Percentiles rank a stretch among this genome's conserved stretches.
These are phyloP conservation scores for Chroicocephalus ridibundus DNA, from an alignment of 2,113 vertebrate species.

Conservation along the genomic window DNA sequence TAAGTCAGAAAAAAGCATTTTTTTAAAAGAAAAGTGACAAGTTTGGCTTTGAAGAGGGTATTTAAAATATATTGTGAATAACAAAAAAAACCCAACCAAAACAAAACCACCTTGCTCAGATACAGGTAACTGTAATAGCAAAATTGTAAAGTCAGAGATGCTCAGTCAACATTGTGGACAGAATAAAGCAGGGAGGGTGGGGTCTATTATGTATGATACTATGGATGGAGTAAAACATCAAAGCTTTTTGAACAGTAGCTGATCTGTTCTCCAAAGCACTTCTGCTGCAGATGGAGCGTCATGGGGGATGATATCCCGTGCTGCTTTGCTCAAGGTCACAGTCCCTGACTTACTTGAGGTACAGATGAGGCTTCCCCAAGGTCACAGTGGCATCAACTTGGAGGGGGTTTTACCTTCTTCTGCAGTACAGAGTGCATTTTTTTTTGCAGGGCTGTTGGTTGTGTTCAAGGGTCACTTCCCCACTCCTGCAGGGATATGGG, in stretches of 20 bases:
- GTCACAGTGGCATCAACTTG: neutral
- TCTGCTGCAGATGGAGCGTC: neutral
- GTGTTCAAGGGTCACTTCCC: neutral
- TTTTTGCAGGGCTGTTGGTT: fast-evolving
- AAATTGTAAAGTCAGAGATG: neutral
- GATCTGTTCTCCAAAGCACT: neutral
- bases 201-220: neutral
- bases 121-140: neutral
- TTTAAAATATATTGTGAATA: neutral
- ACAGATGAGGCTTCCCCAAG: neutral
- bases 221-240: neutral
- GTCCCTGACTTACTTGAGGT: neutral
- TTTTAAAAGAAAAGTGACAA: neutral
- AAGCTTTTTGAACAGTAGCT: neutral
- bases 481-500: neutral
- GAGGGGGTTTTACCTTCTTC: neutral
- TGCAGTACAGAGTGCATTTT: neutral
- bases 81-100: neutral
- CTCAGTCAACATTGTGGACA: neutral
- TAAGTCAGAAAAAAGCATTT: neutral
- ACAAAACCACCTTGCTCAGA: neutral
- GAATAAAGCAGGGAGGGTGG: neutral
- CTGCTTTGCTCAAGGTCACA: neutral
- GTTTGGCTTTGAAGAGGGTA: neutral
- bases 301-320: too few species aligned